A percentile compares a stretch with the other conserved stretches of the same genome.
Conservation (phyloP, 2,797 vertebrate species). For the Ceyx erithaca region DNA sequence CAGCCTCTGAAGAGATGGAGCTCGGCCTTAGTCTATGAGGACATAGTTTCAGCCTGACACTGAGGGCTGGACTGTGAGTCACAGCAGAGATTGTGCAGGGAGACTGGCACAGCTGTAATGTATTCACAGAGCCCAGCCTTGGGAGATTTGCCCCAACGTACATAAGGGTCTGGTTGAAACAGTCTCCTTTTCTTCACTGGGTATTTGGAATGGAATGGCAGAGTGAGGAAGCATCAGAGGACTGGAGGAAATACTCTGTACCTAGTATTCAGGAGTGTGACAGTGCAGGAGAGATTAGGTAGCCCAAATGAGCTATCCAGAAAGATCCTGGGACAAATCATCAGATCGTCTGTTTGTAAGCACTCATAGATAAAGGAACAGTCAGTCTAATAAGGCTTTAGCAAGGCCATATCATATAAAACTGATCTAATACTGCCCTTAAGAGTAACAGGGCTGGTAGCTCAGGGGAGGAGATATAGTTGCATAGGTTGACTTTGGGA, state of each 20-base stretch:
- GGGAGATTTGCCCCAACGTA: not conserved
- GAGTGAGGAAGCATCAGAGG: not conserved
- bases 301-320: not conserved
- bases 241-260: not conserved
- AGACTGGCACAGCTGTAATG: not conserved
- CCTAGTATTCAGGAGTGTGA: not conserved
- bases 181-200: not conserved
- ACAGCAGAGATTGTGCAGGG: not conserved
- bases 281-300: not conserved
- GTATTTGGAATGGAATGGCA: not conserved
- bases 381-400: not conserved
- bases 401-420: not conserved
- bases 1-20: not conserved
- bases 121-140: not conserved
- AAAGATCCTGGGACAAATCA: not conserved
- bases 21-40: not conserved
- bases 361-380: not conserved
- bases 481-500: not conserved
- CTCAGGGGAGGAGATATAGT: not conserved
- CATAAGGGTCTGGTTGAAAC: not conserved
- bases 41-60: not conserved
- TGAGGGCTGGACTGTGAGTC: not conserved
- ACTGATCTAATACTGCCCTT: not conserved
- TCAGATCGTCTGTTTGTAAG: not conserved
- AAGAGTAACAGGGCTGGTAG: not conserved